A percentile compares a stretch with the other conserved stretches of the same genome.
These are phyloP conservation scores for Cheilosia soror DNA, from an alignment of 2,888 invertebrate genomes.

Conservation along the genomic window DNA sequence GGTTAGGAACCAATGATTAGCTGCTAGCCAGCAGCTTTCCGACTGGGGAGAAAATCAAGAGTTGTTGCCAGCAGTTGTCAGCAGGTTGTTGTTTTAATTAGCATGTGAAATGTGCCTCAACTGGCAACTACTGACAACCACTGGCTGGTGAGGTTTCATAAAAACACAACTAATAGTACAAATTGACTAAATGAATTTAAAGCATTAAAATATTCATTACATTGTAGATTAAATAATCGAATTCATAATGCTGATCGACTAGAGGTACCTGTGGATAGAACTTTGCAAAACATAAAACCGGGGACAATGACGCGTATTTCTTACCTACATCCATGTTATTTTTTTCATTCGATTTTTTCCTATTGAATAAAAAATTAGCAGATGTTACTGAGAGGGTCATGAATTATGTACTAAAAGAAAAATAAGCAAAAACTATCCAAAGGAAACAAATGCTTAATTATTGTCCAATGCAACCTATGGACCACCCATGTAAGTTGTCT, in stretches of 20 bases:
- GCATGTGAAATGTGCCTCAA: too few species aligned
- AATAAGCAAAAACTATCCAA: not conserved
- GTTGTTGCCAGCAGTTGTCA: too few species aligned
- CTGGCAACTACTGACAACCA: too few species aligned
- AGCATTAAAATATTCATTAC: too few species aligned
- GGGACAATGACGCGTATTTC: constrained; percentile 10
- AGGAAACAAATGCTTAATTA: constrained; percentile 53
- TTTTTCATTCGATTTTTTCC: constrained; percentile 15
- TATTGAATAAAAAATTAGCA: constrained; percentile 15
- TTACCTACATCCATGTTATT: constrained; percentile 37
- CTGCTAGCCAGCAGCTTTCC: too few species aligned
- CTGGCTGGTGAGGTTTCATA: too few species aligned
- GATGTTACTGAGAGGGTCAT: constrained; percentile 50
- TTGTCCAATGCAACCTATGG: constrained; percentile 46
- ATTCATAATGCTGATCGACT: not conserved
- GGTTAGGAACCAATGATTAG: too few species aligned
- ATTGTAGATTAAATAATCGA: too few species aligned
- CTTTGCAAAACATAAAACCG: constrained; percentile 1
- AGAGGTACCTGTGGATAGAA: not conserved
- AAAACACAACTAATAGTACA: too few species aligned
- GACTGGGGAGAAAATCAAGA: too few species aligned
- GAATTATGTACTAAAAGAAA: constrained; percentile 20
- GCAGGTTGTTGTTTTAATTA: too few species aligned
- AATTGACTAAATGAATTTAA: too few species aligned
- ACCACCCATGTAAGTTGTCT: constrained; percentile 47